Percentiles rank a stretch among this genome's conserved stretches.
Evolutionary conservation across 1,140 invertebrate species (phyloP).

Genomic region (Cylas formicarius): DNA sequence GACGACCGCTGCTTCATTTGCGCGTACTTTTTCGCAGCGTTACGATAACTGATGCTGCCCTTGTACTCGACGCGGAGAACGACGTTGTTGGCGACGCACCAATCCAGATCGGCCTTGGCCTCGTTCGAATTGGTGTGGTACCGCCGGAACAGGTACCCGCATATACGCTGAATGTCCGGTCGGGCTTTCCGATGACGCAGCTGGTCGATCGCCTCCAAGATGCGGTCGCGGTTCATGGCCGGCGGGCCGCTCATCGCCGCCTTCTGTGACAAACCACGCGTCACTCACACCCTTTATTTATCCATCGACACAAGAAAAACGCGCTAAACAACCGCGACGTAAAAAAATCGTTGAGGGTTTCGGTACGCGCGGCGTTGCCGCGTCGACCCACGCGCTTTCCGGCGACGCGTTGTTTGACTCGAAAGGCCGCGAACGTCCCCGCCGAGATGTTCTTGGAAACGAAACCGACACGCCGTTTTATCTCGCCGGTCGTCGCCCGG

Average conservation of each 20-base stretch:
- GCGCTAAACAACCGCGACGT: no score
- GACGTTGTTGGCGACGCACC: conserved; percentile 65
- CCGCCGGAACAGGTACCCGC: conserved; percentile 67
- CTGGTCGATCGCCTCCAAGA: conserved; percentile 79
- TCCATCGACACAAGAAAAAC: no score
- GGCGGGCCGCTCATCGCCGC: conserved; percentile 13
- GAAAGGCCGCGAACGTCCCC: no score
- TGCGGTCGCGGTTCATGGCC: conserved; percentile 57
- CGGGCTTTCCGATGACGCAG: conserved; percentile 72
- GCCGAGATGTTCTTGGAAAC: no score
- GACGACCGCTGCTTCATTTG: conserved; percentile 47
- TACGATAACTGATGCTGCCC: conserved; percentile 74
- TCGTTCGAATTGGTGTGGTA: conserved; percentile 64
- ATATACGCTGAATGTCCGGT: conserved; percentile 74
- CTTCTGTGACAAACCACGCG: no score
- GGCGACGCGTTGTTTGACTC: no score
- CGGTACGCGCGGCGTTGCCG: no score
- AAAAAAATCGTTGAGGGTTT: no score
- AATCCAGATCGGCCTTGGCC: conserved; percentile 65
- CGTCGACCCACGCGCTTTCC: no score
- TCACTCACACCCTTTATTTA: no score
- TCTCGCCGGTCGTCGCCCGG: no score
- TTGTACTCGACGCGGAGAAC: conserved; percentile 83
- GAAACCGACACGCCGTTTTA: no score
- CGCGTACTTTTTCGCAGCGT: conserved; percentile 64